Conservation (phyloP, 2,797 vertebrate genomes). For the Enteromius unitaeniatus region DNA sequence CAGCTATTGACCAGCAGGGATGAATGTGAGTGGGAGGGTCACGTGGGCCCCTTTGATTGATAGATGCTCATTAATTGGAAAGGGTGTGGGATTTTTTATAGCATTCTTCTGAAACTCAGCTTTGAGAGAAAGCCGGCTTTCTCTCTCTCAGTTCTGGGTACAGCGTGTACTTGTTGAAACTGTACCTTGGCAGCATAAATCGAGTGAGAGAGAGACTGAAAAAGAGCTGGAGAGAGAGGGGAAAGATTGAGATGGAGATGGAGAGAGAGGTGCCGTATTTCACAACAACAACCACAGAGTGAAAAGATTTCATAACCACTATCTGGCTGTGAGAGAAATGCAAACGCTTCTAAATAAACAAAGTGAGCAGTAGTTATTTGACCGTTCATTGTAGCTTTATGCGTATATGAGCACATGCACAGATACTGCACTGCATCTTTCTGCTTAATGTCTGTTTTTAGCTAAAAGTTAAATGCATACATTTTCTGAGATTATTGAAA, state of each 20-base stretch:
- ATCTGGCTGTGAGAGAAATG: constrained; percentile 64
- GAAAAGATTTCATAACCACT: constrained; percentile 73
- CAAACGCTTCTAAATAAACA: constrained; percentile 61
- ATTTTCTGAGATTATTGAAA: neutral
- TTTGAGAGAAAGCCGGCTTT: constrained; percentile 46
- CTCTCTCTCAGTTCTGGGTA: constrained; percentile 49
- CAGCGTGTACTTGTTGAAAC: constrained; percentile 64
- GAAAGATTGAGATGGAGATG: constrained; percentile 3
- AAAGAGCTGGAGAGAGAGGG: constrained; percentile 24
- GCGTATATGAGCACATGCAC: constrained; percentile 4
- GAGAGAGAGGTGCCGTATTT: constrained; percentile 66
- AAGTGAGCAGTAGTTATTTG: constrained; percentile 17
- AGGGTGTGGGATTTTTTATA: constrained; percentile 69
- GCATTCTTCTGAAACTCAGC: constrained; percentile 73
- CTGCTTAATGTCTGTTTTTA: neutral
- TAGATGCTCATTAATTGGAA: constrained; percentile 68
- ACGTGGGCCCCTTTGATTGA: constrained; percentile 60
- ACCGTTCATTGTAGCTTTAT: neutral
- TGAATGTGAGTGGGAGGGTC: constrained; percentile 52
- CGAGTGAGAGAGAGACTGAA: constrained; percentile 35
- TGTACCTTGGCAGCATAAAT: constrained; percentile 59
- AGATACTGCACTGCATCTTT: neutral
- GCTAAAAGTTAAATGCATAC: neutral
- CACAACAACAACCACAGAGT: constrained; percentile 73
- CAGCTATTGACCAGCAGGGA: constrained; percentile 55